Evolutionary conservation across 1,140 invertebrate genomes (phyloP).

Genomic region (Nasonia giraulti): DNA sequence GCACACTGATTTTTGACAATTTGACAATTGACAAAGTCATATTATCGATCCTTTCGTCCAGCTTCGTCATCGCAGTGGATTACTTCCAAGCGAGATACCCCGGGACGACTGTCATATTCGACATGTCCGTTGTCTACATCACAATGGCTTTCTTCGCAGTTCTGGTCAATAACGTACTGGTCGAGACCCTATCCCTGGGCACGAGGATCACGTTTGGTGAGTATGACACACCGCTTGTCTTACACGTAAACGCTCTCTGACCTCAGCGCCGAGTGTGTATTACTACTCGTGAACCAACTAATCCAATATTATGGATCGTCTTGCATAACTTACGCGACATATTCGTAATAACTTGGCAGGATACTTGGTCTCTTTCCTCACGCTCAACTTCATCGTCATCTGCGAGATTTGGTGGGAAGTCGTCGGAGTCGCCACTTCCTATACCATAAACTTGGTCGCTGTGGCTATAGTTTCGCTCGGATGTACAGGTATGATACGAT

Average conservation of each 20-base stretch:
- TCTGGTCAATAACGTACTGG: conserved; percentile 87
- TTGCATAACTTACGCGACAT: not conserved
- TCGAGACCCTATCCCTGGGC: conserved; percentile 88
- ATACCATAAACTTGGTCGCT: conserved; percentile 87
- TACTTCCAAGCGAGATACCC: conserved; percentile 91
- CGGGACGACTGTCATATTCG: conserved; percentile 89
- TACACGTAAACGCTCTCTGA: too few relatives aligned
- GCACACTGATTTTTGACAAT: not conserved
- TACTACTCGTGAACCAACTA: too few relatives aligned
- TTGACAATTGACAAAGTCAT: too few relatives aligned
- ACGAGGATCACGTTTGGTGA: conserved; percentile 90
- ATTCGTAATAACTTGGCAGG: conserved; percentile 72
- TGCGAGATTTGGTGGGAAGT: conserved; percentile 90
- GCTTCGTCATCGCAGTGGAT: conserved; percentile 92
- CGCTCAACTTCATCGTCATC: conserved; percentile 86
- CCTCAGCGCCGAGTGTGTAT: too few relatives aligned
- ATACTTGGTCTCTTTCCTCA: conserved; percentile 87
- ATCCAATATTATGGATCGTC: too few relatives aligned
- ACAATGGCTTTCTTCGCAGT: conserved; percentile 90
- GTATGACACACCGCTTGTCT: conserved; percentile 31
- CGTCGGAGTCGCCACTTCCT: conserved; percentile 82
- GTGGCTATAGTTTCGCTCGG: conserved; percentile 90
- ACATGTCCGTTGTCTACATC: conserved; percentile 94
- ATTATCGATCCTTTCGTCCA: conserved; percentile 63
- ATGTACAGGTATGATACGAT: conserved; percentile 81